Base-by-base conservation (phyloP, 2,888 invertebrate species). In the Cryptocephalus primarius region DNA sequence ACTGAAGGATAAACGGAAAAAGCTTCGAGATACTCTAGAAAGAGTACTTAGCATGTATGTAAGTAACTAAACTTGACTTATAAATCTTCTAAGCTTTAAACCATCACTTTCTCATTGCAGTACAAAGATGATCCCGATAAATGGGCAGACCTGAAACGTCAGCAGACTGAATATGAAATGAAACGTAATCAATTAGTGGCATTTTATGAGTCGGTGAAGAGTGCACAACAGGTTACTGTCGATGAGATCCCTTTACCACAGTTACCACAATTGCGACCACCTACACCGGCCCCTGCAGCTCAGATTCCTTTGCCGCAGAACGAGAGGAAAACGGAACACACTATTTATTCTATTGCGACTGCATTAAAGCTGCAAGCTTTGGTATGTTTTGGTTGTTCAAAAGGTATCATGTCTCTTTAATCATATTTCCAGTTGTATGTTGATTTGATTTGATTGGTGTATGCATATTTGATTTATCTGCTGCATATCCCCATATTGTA, bases 61-160 rank as follows among this genome's bases (percentile, higher is more conserved):
- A 82, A 85, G 87, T 85, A 77, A 58, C 12, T 9, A 22, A 31
- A 36, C 42, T 39, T 13, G n/a, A 36, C 12, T n/a, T 36, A 6
- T 22, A 12, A 36, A 36, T 11, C 36, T 11, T 36, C 12, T 36
- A 36, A n/a, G n/a, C 12, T n/a, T n/a, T n/a, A 22, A 22, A 22
- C 22, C 6, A 22, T 22, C 22, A 6, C 3, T 22, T 22, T 22
- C 3, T 6, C 22, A 33, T 59, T 64, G 41, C 64, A 93, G 91
- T 88, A 93, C 62, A 93, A 93, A 74, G 95, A 97, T 70, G 94
- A 96, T 65, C 90, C 90, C 22, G 93, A 94, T 57, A 89, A 91
- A 66, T 94, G 89, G 83, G 78, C 85, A 3, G 94, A 95, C 56
- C 68, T 96, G n/a, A 91, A 88, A 64, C 78, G 87, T 42, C 85